Evolutionary conservation across 23 tunicate species (phyloP).

Genomic region (Ciona savignyi): DNA sequence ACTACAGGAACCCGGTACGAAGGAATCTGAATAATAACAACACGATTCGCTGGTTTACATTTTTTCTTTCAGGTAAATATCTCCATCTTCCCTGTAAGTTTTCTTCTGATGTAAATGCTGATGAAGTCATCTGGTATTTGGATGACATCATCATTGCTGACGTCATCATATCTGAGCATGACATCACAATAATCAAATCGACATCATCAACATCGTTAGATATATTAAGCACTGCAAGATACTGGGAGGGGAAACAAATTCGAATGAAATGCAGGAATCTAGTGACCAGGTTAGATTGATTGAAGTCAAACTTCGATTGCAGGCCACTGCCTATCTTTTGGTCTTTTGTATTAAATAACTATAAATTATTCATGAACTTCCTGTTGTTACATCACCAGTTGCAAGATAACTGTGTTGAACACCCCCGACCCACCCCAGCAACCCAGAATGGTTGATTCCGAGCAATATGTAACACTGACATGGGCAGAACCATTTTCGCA

Average conservation of each 20-base stretch:
- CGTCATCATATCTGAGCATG: not conserved
- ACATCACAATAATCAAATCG: not conserved
- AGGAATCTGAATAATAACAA: no score
- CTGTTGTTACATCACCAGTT: constrained; percentile 8
- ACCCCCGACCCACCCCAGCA: constrained; percentile 11
- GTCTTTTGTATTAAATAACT: not conserved
- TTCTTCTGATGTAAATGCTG: constrained; percentile 14
- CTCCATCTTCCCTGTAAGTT: constrained; percentile 4
- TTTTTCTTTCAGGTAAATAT: constrained; percentile 1
- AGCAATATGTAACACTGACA: not conserved
- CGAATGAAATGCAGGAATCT: constrained; percentile 25
- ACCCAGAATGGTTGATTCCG: not conserved
- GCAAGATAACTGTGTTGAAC: constrained; percentile 13
- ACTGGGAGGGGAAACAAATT: constrained; percentile 1
- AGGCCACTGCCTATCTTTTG: not conserved
- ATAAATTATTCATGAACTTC: no score
- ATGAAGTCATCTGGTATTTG: constrained; percentile 35
- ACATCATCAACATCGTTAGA: not conserved
- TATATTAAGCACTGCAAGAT: not conserved
- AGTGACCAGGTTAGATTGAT: constrained; percentile 7
- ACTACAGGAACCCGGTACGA: no score
- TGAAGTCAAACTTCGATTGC: not conserved
- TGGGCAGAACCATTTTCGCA: not conserved
- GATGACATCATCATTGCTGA: constrained; percentile 27
- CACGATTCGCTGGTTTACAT: not conserved